Base-by-base conservation (phyloP, 2,797 vertebrate genomes). In the Labroides dimidiatus region DNA sequence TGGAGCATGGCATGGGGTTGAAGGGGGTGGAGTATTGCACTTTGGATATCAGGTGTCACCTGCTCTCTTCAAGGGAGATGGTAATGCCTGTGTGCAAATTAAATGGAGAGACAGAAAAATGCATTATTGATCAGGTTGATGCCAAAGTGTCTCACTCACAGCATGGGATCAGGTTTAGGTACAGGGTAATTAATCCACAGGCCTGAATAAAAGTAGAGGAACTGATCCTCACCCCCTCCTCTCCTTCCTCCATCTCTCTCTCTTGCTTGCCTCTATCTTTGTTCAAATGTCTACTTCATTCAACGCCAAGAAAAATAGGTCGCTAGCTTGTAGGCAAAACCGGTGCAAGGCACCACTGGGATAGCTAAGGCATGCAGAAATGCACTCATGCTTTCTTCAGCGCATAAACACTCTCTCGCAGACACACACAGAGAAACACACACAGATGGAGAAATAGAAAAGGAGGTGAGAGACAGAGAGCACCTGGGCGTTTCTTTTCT, bases 91-190 rank as follows among this genome's bases (percentile, higher is more conserved):
- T 62, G 84, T 77, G 84, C 92, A 94, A 93, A 93, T 94, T 93
- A 93, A 95, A 94, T 93, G 88, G 88, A 91, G 90, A 93, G 91
- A 94, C 93, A 92, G 87, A 93, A 94, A 93, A 94, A 93, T 94
- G 90, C 92, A 94, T 94, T 92, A 95, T 94, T 94, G 90, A 94
- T 95, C 78, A 82, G 66, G 80, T 10, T 84, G 89, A 93, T 88
- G 91, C 86, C 87, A 89, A 90, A 90, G 90, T 89, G 88, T 92
- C 89, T 92, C 77, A 60, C 89, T 92, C 90, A 91, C 89, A 89
- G 89, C 84, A 82, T 36, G 55, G 72, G 84, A 90, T 95, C 92
- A 19, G 83, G 92, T 94, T 91, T 87, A 85, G 86, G 87, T 84
- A 80, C 71, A 48, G 84, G 87, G 90, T 94, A 93, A 94, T 94